Conservation (phyloP, 2,888 invertebrate genomes). For the Bedellia somnulentella region DNA sequence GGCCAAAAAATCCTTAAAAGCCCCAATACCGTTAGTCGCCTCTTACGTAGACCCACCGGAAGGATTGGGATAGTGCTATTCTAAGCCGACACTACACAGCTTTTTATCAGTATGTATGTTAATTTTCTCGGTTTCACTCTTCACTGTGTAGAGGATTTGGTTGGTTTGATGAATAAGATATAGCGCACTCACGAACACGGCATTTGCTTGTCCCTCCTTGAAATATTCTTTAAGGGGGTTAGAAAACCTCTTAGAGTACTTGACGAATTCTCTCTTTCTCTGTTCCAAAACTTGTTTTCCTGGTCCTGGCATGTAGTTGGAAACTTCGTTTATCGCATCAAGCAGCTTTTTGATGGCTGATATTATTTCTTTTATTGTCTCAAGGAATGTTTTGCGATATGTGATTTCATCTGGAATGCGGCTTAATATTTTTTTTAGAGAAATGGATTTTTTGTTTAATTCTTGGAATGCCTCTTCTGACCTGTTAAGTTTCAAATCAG, state of each 20-base stretch:
- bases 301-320: conserved; percentile 86
- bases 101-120: too few species aligned
- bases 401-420: conserved; percentile 99
- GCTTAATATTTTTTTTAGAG: conserved; percentile 93
- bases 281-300: conserved; percentile 94
- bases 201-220: conserved; percentile 94
- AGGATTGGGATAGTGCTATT: too few species aligned
- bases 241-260: conserved; percentile 98
- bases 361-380: conserved; percentile 98
- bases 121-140: conserved; percentile 82
- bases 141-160: conserved; percentile 93
- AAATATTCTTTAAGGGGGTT: conserved; percentile 99
- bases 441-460: conserved; percentile 89
- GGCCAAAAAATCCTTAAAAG: too few species aligned
- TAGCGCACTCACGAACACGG: conserved; percentile 96
- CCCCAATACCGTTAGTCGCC: too few species aligned
- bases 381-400: conserved; percentile 96
- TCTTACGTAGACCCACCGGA: too few species aligned
- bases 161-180: conserved; percentile 98
- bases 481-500: conserved; percentile 84
- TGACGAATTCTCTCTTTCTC: conserved; percentile 97
- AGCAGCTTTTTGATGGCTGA: conserved; percentile 96
- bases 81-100: too few species aligned
- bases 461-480: conserved; percentile 96
- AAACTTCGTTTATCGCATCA: conserved; percentile 95